These are phyloP conservation scores for Enteromius afrohamiltoni DNA, from an alignment of 2,797 vertebrate species.

Conservation along the genomic window DNA sequence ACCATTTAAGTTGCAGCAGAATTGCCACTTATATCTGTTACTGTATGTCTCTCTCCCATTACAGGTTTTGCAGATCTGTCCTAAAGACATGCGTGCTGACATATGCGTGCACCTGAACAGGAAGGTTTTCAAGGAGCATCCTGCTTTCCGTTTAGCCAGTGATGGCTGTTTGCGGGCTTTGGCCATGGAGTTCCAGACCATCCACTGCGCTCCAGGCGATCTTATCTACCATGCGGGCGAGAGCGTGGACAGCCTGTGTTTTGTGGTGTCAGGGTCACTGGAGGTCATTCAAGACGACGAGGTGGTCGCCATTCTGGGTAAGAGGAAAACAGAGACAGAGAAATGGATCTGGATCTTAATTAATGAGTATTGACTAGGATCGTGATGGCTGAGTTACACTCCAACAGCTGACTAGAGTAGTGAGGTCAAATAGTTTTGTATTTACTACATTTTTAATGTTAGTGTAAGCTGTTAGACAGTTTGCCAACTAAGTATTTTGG, in stretches of 20 bases:
- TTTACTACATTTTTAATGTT: neutral
- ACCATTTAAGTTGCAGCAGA: neutral
- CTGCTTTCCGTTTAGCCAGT: constrained; percentile 93
- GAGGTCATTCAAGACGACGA: constrained; percentile 99
- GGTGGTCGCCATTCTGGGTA: constrained; percentile 98
- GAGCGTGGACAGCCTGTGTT: constrained; percentile 97
- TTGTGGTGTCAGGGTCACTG: constrained; percentile 96
- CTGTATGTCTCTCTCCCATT: neutral
- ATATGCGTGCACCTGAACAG: constrained; percentile 98
- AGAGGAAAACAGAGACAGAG: constrained; percentile 56
- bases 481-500: neutral
- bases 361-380: neutral
- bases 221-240: constrained; percentile 97
- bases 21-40: neutral
- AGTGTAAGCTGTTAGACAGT: neutral
- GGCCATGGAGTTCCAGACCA: constrained; percentile 98
- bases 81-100: constrained; percentile 98
- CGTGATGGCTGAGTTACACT: neutral
- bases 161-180: constrained; percentile 93
- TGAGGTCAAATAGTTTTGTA: neutral
- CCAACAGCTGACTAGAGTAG: neutral
- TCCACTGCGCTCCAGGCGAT: constrained; percentile 95
- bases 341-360: neutral
- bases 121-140: constrained; percentile 98
- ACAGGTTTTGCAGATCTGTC: constrained; percentile 97